Evolutionary conservation across 2,797 vertebrate species (phyloP), one percentile per base, ranked within the genome.

Genomic region (Kryptolebias ocellatus): DNA sequence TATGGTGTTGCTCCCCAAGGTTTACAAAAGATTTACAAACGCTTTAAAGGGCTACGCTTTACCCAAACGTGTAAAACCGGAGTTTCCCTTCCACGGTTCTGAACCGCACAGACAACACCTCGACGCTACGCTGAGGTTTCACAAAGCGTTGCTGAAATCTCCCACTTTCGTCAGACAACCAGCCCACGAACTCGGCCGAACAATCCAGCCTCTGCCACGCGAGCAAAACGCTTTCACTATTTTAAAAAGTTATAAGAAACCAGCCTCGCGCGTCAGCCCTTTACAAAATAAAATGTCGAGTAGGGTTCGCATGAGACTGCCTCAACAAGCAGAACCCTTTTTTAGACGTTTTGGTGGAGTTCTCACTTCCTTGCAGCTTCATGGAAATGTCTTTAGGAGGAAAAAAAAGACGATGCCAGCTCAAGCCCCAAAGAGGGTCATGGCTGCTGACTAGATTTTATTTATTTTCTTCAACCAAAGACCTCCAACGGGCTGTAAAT

Each of bases 301-400:
- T 11, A n/a, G 20, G 17, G 4, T 59, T 45, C 29, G 15, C 5
- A 45, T 4, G 28, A 67, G 0, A 17, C 20, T 64, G 15, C 52
- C 37, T 66, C 62, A 67, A 17, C 17, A 2, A 6, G 47, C 0
- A 1, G 45, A 53, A 47, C 18, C 11, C 39, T 44, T 34, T 50
- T 20, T 50, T 5, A 63, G 59, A 31, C 45, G 24, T n/a, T 0
- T 0, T 51, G 64, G 70, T 28, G 46, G 64, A 42, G 56, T 5
- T 0, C 62, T 50, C 56, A 74, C 77, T 82, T 80, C 70, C 65
- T 50, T 44, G 17, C 10, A 37, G 51, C 24, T 69, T 75, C 4
- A 46, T 11, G 28, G 70, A 79, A 80, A 50, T 37, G 6, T 14
- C 8, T n/a, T 57, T 0, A 8, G 5, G 17, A 24, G 20, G 20